Percentiles rank a stretch among this genome's conserved stretches.
phyloP scores from a whole-genome alignment of 2,888 invertebrate species.

The Trichopoda pennipes region DNA sequence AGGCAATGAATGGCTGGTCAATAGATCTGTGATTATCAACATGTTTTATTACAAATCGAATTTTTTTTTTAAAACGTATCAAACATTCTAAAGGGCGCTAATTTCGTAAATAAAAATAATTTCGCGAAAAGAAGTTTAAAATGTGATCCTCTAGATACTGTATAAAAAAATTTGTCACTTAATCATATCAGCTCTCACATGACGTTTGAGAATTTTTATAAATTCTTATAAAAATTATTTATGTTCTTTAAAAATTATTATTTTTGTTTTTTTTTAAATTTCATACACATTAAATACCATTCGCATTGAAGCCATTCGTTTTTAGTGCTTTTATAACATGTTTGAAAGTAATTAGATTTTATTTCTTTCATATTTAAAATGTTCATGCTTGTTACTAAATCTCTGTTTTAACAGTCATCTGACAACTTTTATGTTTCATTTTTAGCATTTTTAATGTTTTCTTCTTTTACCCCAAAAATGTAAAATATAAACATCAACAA shows the following conservation, averaged over 20 bases:
- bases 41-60: no score
- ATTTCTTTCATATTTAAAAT: conserved; percentile 14
- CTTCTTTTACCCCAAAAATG: conserved; percentile 22
- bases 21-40: no score
- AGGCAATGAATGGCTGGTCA: no score
- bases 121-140: no score
- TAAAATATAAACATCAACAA: conserved; percentile 21
- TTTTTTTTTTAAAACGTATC: no score
- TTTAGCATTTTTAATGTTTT: conserved; percentile 22
- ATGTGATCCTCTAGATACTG: no score
- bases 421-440: conserved; percentile 38
- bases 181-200: no score
- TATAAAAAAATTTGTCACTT: no score
- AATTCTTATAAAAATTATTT: not conserved
- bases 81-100: no score
- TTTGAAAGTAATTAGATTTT: conserved; percentile 42
- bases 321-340: conserved; percentile 15
- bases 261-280: not conserved
- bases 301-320: not conserved
- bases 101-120: no score
- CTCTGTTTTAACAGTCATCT: conserved; percentile 47
- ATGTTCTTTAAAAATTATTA: not conserved
- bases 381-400: conserved; percentile 17
- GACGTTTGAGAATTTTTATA: not conserved
- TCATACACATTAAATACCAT: not conserved